Evolutionary conservation across 2,797 vertebrate species (phyloP).

Genomic region (Microctenopoma lineatum): DNA sequence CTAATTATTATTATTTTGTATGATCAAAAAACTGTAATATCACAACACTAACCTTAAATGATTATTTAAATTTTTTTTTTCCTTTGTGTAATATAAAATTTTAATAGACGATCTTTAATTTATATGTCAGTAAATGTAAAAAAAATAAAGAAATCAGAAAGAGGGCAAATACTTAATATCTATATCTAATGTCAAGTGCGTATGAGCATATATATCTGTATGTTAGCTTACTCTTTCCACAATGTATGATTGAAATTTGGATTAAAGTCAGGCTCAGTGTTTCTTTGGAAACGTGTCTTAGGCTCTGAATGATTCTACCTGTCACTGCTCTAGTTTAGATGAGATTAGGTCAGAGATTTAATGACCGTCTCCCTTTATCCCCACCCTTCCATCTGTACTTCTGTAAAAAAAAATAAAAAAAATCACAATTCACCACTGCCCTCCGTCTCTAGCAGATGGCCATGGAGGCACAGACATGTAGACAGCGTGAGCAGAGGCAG

Average conservation of each 20-base stretch:
- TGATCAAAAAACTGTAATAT: too few species aligned
- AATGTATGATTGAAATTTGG: background rate
- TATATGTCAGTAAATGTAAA: too few species aligned
- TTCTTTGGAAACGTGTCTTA: constrained; percentile 12
- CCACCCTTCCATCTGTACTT: constrained; percentile 70
- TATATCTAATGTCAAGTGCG: background rate
- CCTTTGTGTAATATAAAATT: too few species aligned
- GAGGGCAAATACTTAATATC: background rate
- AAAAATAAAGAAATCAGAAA: too few species aligned
- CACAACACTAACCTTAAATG: too few species aligned
- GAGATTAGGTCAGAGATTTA: constrained; percentile 78
- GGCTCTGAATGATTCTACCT: constrained; percentile 56
- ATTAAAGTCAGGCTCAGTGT: background rate
- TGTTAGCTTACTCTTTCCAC: background rate
- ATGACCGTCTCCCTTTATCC: constrained; percentile 66
- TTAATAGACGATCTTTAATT: too few species aligned
- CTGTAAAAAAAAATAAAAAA: constrained; percentile 30
- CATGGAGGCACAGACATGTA: constrained; percentile 29
- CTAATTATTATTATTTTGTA: too few species aligned
- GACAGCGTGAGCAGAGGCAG: constrained; percentile 10
- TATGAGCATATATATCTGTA: background rate
- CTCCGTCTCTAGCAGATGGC: constrained; percentile 72
- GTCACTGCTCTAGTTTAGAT: constrained; percentile 64
- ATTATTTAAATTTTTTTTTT: too few species aligned
- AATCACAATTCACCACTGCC: background rate